A percentile compares a stretch with the other conserved stretches of the same genome.
phyloP scores from a whole-genome alignment of 2,888 invertebrate genomes.

The Julus scandinavius region DNA sequence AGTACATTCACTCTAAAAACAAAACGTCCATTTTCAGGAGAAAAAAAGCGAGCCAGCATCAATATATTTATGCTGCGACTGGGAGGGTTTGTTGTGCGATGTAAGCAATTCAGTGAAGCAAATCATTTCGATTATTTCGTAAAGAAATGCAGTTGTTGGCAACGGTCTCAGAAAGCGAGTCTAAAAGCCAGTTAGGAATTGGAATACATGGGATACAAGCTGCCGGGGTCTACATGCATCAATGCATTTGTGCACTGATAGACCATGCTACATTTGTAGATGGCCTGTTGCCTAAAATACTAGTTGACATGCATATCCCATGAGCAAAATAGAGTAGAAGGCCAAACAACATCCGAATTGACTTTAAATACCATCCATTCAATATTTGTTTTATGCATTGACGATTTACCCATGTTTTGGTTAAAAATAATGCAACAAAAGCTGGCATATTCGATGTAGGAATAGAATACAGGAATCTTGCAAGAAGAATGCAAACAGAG shows the following conservation, averaged over 20 bases:
- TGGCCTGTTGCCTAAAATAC: conserved; percentile 37
- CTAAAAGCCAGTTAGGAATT: not conserved
- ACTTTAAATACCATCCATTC: conserved; percentile 42
- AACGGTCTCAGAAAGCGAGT: not conserved
- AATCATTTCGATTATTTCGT: conserved; percentile 42
- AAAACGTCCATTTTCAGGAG: not conserved
- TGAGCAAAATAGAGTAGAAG: not conserved
- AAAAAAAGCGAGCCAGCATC: conserved; percentile 23
- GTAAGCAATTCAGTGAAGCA: conserved; percentile 45
- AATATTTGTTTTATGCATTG: conserved; percentile 43
- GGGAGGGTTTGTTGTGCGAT: conserved; percentile 1
- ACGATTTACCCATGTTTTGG: not conserved
- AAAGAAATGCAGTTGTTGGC: conserved; percentile 40
- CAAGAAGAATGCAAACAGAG: not conserved
- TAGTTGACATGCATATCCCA: conserved; percentile 24
- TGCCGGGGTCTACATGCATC: not conserved
- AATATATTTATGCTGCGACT: conserved; percentile 12
- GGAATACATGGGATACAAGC: not conserved
- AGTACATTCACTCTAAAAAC: not conserved
- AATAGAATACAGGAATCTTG: not conserved
- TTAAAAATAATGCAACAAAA: not conserved
- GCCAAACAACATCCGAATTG: not conserved
- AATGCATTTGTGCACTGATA: not conserved
- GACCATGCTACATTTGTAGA: not conserved
- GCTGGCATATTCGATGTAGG: not conserved